Base-by-base conservation (phyloP, 2,113 vertebrate species). In the Oenanthe melanoleuca region DNA sequence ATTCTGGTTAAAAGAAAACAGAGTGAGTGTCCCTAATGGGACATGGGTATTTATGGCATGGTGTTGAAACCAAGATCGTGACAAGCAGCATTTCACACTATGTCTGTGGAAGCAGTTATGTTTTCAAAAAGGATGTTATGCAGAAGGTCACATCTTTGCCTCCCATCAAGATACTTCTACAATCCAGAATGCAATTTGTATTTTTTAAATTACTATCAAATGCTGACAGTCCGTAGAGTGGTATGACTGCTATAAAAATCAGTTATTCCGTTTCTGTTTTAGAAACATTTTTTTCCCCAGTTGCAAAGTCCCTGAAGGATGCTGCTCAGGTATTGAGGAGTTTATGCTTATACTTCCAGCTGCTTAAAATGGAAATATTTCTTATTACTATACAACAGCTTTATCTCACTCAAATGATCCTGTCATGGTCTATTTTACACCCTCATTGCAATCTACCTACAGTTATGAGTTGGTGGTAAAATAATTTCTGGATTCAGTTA, bases 31-130 rank as follows among this genome's bases (percentile, higher is more conserved):
- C 61, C 61, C 55, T 95, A 65, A 53, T 75, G 61, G 83, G 83
- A 65, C 23, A 50, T 1, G 26, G 66, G 89, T 95, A 95, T 96
- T 91, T 82, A 26, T 85, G 91, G 95, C 77, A 97, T 93, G 93
- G 86, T 95, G 91, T 95, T 97, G 93, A 96, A 96, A 95, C 70
- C 83, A 72, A 69, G 94, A 89, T 89, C 70, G 10, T 95, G 93
- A 89, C 70, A 42, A 87, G 53, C 70, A 91, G n/a, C 34, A 45
- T 70, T 97, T 96, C 84, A 91, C 93, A 92, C 91, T 57, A 79
- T 93, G 81, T 91, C 61, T 87, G 61, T 81, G 86, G 70, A 94
- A 94, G 89, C 63, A 92, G 57, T 95, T 91, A 79, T 9, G 42
- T 85, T 85, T 96, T 93, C 74, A 70, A 37, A 92, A 93, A 88